These are phyloP conservation scores for Girardinus metallicus DNA, from an alignment of 2,797 vertebrate species.

Conservation along the genomic window DNA sequence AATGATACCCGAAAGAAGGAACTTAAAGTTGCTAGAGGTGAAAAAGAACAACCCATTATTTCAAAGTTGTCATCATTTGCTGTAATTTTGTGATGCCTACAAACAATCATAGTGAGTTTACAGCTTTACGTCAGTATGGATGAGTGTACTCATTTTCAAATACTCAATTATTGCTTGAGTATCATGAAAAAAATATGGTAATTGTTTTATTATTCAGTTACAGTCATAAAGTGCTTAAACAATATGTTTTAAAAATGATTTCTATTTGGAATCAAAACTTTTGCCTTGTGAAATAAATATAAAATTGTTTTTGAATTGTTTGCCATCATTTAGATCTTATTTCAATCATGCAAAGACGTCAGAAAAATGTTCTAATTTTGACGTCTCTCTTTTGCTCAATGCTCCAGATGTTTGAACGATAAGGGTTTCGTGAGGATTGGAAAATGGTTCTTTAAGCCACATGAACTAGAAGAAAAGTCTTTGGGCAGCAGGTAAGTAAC, in stretches of 20 bases:
- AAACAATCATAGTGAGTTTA: background rate
- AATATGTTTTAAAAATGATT: background rate
- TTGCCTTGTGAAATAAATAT: background rate
- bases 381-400: background rate
- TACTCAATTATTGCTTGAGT: background rate
- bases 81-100: background rate
- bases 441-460: conserved; percentile 96
- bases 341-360: background rate
- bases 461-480: conserved; percentile 91
- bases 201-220: background rate
- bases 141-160: background rate
- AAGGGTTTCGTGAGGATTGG: conserved; percentile 95
- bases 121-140: background rate
- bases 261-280: background rate
- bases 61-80: background rate
- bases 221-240: background rate
- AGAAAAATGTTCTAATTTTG: background rate
- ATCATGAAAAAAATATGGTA: background rate
- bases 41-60: background rate
- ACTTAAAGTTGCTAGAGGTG: background rate
- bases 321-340: background rate
- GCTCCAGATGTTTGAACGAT: conserved; percentile 93
- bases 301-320: background rate
- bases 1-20: background rate
- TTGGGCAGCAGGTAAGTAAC: conserved; percentile 88